phyloP scores from a whole-genome alignment of 2,888 invertebrate species.

The Melanotus villosus region DNA sequence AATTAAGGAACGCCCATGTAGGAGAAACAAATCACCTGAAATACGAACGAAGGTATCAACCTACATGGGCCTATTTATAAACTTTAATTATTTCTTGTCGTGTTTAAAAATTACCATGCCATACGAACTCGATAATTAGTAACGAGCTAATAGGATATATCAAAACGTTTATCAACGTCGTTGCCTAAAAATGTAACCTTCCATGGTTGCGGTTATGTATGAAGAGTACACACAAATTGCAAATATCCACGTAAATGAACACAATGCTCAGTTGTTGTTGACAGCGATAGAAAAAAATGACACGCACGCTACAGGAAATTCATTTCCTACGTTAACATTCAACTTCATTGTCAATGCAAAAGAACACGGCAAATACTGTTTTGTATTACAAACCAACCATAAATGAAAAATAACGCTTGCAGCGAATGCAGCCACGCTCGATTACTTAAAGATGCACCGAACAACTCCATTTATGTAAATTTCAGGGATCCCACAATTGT shows the following conservation, averaged over 20 bases:
- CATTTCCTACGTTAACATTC: constrained; percentile 49
- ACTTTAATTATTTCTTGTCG: no score
- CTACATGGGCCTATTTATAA: no score
- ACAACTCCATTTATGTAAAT: neutral
- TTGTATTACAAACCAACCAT: constrained; percentile 42
- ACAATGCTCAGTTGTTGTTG: constrained; percentile 24
- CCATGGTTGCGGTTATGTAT: neutral
- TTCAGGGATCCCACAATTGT: neutral
- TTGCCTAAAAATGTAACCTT: neutral
- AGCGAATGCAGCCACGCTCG: neutral
- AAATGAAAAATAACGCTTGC: neutral
- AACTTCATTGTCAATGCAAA: constrained; percentile 50
- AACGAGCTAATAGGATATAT: no score
- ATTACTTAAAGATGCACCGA: constrained; percentile 9
- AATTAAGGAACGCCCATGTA: no score
- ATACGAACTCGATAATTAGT: neutral
- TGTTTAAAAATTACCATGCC: no score
- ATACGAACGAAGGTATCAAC: no score
- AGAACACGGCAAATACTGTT: constrained; percentile 42
- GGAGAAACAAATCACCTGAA: no score
- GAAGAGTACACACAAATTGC: constrained; percentile 12
- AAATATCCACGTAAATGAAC: constrained; percentile 22
- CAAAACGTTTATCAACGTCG: constrained; percentile 1
- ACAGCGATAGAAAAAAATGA: constrained; percentile 33
- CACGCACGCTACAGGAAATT: constrained; percentile 47